Evolutionary conservation across 2,113 vertebrate genomes (phyloP).

Genomic region (Indicator maculatus): DNA sequence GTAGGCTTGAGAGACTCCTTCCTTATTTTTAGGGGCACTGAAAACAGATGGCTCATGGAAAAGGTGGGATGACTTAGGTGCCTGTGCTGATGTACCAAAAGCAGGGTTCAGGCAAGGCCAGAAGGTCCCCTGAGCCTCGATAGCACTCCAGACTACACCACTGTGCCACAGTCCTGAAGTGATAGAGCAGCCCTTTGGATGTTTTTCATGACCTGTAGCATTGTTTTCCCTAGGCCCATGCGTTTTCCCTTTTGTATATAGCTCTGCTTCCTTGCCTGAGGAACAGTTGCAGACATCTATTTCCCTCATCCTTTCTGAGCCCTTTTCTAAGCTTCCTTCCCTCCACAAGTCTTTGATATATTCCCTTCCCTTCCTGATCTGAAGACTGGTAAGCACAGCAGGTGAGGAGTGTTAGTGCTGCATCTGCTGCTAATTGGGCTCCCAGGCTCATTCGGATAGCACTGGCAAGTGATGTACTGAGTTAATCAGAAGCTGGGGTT

Average conservation of each 20-base stretch:
- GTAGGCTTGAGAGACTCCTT: not conserved
- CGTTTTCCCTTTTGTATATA: constrained; percentile 36
- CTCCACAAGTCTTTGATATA: constrained; percentile 55
- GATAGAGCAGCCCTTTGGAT: not conserved
- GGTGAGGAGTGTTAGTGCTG: constrained; percentile 63
- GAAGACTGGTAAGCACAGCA: constrained; percentile 65
- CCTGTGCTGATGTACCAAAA: not conserved
- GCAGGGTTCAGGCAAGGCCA: not conserved
- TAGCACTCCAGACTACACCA: not conserved
- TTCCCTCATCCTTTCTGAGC: constrained; percentile 61
- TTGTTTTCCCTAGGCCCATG: constrained; percentile 9
- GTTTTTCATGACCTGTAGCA: constrained; percentile 24
- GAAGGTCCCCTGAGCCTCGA: not conserved
- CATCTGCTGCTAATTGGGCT: constrained; percentile 74
- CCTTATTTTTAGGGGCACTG: not conserved
- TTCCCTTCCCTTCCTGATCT: constrained; percentile 69
- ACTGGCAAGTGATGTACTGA: constrained; percentile 53
- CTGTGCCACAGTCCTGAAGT: rapidly evolving
- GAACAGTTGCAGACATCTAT: constrained; percentile 48
- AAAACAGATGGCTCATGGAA: not conserved
- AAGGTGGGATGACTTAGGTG: not conserved
- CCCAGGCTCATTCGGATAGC: constrained; percentile 50
- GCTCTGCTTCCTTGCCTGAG: constrained; percentile 58
- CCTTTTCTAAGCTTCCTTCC: constrained; percentile 63
- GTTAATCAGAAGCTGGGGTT: constrained; percentile 60